phyloP scores from a whole-genome alignment of 1,140 invertebrate species.

The Aleiodes sp. region DNA sequence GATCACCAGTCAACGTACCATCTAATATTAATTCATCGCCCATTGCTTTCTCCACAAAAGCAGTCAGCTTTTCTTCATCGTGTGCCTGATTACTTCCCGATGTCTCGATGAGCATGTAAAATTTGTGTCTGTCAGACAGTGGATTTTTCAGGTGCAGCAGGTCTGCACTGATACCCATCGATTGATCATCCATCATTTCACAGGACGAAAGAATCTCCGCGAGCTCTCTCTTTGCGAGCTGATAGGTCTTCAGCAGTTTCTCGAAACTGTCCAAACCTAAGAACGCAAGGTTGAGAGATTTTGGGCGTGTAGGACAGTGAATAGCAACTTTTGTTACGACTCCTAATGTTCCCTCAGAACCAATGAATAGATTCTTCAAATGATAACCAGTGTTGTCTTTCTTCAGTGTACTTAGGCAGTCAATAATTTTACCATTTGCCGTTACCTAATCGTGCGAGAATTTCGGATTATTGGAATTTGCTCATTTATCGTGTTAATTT shows the following conservation, averaged over 20 bases:
- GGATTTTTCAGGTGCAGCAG: slow-evolving; percentile 72
- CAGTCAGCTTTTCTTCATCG: slow-evolving; percentile 87
- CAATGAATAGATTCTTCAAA: slow-evolving; percentile 96
- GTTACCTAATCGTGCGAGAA: slow-evolving; percentile 74
- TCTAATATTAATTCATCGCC: slow-evolving; percentile 77
- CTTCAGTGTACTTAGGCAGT: slow-evolving; percentile 85
- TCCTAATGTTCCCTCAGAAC: slow-evolving; percentile 96
- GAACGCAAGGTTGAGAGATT: slow-evolving; percentile 84
- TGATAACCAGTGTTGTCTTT: slow-evolving; percentile 99
- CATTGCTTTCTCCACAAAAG: slow-evolving; percentile 82
- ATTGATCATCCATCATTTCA: slow-evolving; percentile 87
- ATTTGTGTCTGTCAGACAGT: slow-evolving; percentile 69
- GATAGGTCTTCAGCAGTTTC: slow-evolving; percentile 79
- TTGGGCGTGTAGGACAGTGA: slow-evolving; percentile 85
- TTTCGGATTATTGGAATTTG: background rate
- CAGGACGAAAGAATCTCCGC: slow-evolving; percentile 93
- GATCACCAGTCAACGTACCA: slow-evolving; percentile 85
- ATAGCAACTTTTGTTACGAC: slow-evolving; percentile 93
- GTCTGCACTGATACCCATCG: slow-evolving; percentile 70
- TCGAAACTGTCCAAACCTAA: slow-evolving; percentile 86
- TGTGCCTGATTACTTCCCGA: slow-evolving; percentile 84
- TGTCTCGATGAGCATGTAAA: slow-evolving; percentile 93
- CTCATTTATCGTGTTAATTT: background rate
- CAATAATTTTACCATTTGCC: slow-evolving; percentile 87
- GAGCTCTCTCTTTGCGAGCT: slow-evolving; percentile 76